A percentile compares a stretch with the other conserved stretches of the same genome.
phyloP scores from a whole-genome alignment of 2,113 vertebrate species.

The Neomonachus schauinslandi region DNA sequence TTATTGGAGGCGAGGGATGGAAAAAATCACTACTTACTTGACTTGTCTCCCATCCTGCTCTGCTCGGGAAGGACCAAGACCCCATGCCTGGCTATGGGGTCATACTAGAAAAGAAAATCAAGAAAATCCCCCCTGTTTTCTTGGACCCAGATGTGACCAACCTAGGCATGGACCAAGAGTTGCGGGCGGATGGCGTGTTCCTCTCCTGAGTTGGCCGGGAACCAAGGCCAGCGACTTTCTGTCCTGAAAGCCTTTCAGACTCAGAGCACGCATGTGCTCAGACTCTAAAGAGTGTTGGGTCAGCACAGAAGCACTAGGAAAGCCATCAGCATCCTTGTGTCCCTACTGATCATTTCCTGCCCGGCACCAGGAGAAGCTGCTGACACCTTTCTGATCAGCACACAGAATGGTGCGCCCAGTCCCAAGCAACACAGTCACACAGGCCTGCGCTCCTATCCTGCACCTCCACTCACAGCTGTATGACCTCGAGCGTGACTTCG shows the following conservation, averaged over 20 bases:
- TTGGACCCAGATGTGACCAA: not conserved
- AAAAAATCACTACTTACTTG: not conserved
- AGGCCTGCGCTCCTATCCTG: not conserved
- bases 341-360: not conserved
- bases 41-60: not conserved
- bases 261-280: not conserved
- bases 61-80: not conserved
- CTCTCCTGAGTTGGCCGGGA: not conserved
- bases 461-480: not conserved
- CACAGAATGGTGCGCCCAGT: not conserved
- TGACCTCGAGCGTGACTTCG: not conserved
- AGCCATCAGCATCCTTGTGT: not conserved
- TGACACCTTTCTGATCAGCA: not conserved
- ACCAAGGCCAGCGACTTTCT: not conserved
- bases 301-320: not conserved
- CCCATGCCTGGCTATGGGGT: not conserved
- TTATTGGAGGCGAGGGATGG: not conserved
- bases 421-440: not conserved
- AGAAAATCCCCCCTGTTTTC: not conserved
- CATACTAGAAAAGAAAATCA: not conserved
- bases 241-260: not conserved
- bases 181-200: rapidly evolving
- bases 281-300: not conserved
- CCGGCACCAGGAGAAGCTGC: not conserved
- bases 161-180: not conserved